Conservation (phyloP, 2,888 invertebrate species). For the Zaprionus obscuricornis region DNA sequence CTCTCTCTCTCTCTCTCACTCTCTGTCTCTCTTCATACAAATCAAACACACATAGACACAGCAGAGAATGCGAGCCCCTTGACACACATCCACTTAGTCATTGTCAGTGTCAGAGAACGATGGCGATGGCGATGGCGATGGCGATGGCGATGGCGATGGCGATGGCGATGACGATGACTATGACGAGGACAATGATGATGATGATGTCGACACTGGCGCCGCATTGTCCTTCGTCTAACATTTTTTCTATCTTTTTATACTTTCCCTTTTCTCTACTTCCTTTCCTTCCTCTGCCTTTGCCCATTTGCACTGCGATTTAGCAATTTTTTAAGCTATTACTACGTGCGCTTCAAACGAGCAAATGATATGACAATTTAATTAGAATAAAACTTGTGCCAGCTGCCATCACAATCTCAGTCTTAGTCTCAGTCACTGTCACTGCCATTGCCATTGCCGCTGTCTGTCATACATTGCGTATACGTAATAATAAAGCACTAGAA, state of each 20-base stretch:
- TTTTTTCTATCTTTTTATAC: neutral
- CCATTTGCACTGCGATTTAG: no score
- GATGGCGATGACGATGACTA: neutral
- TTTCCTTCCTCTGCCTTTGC: no score
- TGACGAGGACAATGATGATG: neutral
- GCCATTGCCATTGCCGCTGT: constrained; percentile 8
- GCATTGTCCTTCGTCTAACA: constrained; percentile 40
- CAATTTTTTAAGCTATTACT: no score
- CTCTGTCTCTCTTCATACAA: neutral
- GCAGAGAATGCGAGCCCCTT: constrained; percentile 20
- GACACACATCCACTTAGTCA: constrained; percentile 50
- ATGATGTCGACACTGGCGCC: constrained; percentile 28
- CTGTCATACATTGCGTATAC: constrained; percentile 23
- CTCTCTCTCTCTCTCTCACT: constrained; percentile 1
- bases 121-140: no score
- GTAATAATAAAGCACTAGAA: neutral
- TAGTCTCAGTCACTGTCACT: no score
- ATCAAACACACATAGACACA: constrained; percentile 3
- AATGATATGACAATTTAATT: no score
- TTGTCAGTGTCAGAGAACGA: constrained; percentile 46
- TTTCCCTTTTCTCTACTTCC: no score
- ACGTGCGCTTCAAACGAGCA: no score
- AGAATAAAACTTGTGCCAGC: no score
- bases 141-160: neutral
- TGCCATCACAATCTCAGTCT: neutral